Evolutionary conservation across 2,113 vertebrate species (phyloP).

Genomic region (Mastomys coucha): DNA sequence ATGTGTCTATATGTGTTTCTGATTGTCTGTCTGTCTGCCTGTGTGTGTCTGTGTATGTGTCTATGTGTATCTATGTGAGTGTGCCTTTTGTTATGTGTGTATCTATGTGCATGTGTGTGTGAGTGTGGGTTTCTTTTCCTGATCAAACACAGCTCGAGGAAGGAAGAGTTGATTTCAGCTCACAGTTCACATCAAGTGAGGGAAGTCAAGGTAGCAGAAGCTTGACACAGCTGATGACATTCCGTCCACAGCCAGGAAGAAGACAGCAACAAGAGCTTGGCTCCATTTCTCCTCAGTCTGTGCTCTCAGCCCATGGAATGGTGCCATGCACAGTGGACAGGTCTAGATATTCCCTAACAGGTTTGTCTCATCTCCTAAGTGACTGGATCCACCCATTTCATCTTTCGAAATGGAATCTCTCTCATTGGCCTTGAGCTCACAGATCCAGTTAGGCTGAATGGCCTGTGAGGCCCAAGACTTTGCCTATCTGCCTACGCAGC

Average conservation of each 20-base stretch:
- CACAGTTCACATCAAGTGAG: background rate
- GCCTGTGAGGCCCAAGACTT: background rate
- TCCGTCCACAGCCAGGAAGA: background rate
- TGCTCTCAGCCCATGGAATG: background rate
- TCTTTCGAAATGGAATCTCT: background rate
- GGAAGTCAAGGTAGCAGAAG: background rate
- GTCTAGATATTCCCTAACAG: background rate
- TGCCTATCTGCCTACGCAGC: background rate
- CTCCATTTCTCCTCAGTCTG: background rate
- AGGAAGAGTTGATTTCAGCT: background rate
- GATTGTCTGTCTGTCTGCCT: too few species aligned
- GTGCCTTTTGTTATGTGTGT: background rate
- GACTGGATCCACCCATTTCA: background rate
- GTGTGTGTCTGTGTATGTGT: background rate
- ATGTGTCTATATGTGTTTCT: too few species aligned
- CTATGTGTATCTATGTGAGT: background rate
- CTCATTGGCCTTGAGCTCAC: background rate
- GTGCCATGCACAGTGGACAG: background rate
- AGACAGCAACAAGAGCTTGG: background rate
- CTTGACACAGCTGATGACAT: too few species aligned
- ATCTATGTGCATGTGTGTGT: background rate
- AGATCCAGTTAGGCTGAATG: too few species aligned
- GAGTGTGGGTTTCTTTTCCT: background rate
- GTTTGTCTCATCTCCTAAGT: background rate
- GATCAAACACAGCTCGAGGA: background rate